Percentiles rank a stretch among this genome's conserved stretches.
phyloP scores from a whole-genome alignment of 1,140 invertebrate genomes.

The Hylaeus anthracinus region DNA sequence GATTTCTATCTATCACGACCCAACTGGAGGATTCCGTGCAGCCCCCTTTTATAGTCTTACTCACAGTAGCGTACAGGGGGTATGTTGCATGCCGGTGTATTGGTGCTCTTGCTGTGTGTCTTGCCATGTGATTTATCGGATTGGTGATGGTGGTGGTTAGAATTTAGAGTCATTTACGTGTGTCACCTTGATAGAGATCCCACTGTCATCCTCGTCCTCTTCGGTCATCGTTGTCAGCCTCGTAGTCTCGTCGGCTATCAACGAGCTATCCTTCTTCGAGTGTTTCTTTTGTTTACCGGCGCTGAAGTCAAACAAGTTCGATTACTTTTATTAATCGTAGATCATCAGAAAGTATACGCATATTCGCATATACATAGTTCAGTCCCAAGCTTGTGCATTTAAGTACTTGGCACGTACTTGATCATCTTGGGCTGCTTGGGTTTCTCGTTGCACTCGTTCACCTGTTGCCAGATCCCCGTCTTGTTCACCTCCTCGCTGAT shows the following conservation, averaged over 20 bases:
- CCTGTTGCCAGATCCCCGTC: slow-evolving; percentile 96
- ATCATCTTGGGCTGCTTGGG: slow-evolving; percentile 76
- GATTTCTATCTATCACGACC: slow-evolving; percentile 40
- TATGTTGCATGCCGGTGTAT: slow-evolving; percentile 76
- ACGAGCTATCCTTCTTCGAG: slow-evolving; percentile 72
- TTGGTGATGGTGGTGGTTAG: slow-evolving; percentile 71
- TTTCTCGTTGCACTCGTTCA: slow-evolving; percentile 85
- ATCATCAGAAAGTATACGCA: no score
- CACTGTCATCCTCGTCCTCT: slow-evolving; percentile 82
- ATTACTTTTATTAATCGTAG: no score
- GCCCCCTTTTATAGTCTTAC: slow-evolving; percentile 67
- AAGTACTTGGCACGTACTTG: slow-evolving; percentile 66
- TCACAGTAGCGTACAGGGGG: slow-evolving; percentile 75
- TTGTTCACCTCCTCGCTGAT: slow-evolving; percentile 97
- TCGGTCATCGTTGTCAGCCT: slow-evolving; percentile 79
- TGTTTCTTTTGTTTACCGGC: slow-evolving; percentile 76
- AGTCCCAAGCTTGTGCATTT: no score
- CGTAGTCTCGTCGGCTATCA: slow-evolving; percentile 75
- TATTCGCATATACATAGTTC: no score
- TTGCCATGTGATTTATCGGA: slow-evolving; percentile 65
- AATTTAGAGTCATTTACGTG: slow-evolving; percentile 78
- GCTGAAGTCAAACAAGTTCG: slow-evolving; percentile 46
- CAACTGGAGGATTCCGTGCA: slow-evolving; percentile 47
- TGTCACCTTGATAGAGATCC: slow-evolving; percentile 84
- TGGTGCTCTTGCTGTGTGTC: slow-evolving; percentile 76